phyloP scores from a whole-genome alignment of 2,888 invertebrate species.

The Alcis repandata region DNA sequence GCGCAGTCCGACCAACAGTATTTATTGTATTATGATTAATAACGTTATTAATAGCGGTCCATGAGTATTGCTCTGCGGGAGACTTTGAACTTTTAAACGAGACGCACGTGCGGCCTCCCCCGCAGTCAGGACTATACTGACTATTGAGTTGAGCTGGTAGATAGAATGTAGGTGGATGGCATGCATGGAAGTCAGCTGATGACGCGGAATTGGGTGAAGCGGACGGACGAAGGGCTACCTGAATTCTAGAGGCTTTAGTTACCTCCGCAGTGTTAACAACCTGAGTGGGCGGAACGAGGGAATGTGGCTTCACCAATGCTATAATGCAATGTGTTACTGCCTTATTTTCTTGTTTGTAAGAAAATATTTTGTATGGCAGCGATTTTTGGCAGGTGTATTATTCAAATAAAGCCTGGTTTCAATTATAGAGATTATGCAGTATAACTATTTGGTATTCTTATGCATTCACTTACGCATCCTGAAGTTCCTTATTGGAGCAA shows the following conservation, averaged over 20 bases:
- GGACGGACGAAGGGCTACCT: conserved; percentile 47
- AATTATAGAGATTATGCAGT: too few species aligned
- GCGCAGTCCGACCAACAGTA: conserved; percentile 21
- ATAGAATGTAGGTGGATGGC: conserved; percentile 15
- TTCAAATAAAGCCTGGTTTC: too few species aligned
- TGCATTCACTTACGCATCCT: too few species aligned
- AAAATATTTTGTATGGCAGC: not conserved
- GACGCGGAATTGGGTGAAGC: conserved; percentile 50
- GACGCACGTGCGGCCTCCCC: conserved; percentile 53
- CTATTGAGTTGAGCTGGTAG: conserved; percentile 12
- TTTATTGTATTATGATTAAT: conserved; percentile 52
- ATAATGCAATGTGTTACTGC: conserved; percentile 14
- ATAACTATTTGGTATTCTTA: too few species aligned
- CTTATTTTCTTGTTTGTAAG: not conserved
- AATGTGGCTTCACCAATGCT: conserved; percentile 25
- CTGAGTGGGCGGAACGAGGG: conserved; percentile 30
- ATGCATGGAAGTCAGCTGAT: conserved; percentile 38
- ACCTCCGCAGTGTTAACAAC: conserved; percentile 33
- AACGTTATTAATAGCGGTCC: conserved; percentile 62
- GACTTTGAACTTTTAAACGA: conserved; percentile 47
- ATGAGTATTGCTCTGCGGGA: conserved; percentile 65
- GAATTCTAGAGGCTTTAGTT: conserved; percentile 32
- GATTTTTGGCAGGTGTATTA: not conserved
- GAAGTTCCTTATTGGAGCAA: too few species aligned
- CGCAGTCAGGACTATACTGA: conserved; percentile 37